Conservation (phyloP, 2,888 invertebrate species). For the Amaurobius ferox region DNA sequence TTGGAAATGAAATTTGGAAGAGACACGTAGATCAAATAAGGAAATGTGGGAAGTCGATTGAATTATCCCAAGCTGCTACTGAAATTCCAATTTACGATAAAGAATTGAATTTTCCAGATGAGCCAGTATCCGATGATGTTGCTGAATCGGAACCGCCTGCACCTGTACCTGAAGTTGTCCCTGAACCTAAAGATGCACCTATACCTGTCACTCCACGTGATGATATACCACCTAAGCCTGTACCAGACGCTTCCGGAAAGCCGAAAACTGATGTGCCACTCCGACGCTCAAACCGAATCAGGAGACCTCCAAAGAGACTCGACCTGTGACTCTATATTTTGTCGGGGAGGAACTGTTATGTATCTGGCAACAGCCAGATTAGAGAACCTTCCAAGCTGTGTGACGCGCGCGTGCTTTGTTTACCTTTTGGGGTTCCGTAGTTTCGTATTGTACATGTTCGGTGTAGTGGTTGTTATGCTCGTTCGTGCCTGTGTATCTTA, state of each 20-base stretch:
- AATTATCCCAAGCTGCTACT: slow-evolving; percentile 45
- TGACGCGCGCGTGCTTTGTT: no score
- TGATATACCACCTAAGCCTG: no score
- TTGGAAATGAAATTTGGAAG: no score
- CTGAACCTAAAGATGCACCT: slow-evolving; percentile 18
- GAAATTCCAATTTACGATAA: slow-evolving; percentile 48
- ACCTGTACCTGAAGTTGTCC: slow-evolving; percentile 46
- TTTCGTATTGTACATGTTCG: no score
- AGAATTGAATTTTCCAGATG: slow-evolving; percentile 53
- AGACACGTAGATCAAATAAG: no score
- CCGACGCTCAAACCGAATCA: slow-evolving; percentile 32
- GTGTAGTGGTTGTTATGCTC: slow-evolving; percentile 39
- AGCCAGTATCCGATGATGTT: slow-evolving; percentile 54
- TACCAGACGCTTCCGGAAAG: no score
- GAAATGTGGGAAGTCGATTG: no score
- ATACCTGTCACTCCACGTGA: no score
- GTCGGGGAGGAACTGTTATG: slow-evolving; percentile 43
- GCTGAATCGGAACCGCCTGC: slow-evolving; percentile 47
- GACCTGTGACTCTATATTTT: slow-evolving; percentile 35
- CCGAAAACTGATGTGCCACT: slow-evolving; percentile 21
- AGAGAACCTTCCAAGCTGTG: no score
- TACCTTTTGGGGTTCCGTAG: no score
- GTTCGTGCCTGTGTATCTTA: slow-evolving; percentile 30
- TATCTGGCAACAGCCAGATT: slow-evolving; percentile 41
- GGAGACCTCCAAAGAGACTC: slow-evolving; percentile 34